Evolutionary conservation across 2,888 invertebrate species (phyloP).

Genomic region (Drosophila neonasuta): DNA sequence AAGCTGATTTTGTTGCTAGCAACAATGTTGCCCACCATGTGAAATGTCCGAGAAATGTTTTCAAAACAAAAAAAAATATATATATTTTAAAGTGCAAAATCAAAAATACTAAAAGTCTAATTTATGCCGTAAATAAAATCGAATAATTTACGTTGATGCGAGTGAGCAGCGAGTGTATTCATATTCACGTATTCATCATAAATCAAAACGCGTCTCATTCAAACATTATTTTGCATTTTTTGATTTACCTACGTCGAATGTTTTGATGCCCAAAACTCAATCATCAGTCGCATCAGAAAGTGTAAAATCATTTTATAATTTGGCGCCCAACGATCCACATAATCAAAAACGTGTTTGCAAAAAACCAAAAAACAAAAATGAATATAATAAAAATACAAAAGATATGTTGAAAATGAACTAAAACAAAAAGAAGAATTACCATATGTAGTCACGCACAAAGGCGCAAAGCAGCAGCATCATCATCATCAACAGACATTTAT

Average conservation of each 20-base stretch:
- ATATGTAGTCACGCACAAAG: conserved; percentile 59
- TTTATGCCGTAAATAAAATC: conserved; percentile 17
- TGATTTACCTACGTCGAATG: conserved; percentile 17
- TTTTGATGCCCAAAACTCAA: conserved; percentile 23
- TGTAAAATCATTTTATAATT: conserved; percentile 33
- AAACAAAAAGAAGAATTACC: conserved; percentile 51
- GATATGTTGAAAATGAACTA: conserved; percentile 17
- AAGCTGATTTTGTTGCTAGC: conserved; percentile 57
- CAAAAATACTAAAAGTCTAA: conserved; percentile 14
- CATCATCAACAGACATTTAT: neutral
- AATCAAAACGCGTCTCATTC: conserved; percentile 17
- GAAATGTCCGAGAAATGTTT: conserved; percentile 11
- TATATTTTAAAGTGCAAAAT: conserved; percentile 21
- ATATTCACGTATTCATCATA: conserved; percentile 2
- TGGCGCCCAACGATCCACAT: conserved; percentile 11
- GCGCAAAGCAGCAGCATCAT: conserved; percentile 16
- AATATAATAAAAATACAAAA: neutral
- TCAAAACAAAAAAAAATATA: conserved; percentile 10
- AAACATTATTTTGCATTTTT: conserved; percentile 3
- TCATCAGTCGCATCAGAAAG: conserved; percentile 34
- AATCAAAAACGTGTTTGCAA: conserved; percentile 10
- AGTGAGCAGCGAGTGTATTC: neutral
- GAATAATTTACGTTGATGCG: conserved; percentile 8
- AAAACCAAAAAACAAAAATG: neutral
- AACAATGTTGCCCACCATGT: conserved; percentile 58